Base-by-base conservation (phyloP, 2,113 vertebrate genomes). In the Oreochromis niloticus region DNA sequence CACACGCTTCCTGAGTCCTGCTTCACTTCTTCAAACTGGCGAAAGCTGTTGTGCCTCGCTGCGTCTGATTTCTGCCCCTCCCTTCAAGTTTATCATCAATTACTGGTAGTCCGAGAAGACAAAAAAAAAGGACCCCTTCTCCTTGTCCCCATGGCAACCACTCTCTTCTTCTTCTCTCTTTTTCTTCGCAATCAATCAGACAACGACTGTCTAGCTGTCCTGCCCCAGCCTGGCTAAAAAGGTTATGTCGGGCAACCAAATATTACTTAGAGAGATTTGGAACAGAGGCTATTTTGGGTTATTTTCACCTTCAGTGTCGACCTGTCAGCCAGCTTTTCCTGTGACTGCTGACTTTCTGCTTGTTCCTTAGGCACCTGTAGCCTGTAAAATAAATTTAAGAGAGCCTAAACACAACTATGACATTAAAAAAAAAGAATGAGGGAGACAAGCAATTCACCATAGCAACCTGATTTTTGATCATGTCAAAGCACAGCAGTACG, bases 141-240 rank as follows among this genome's bases (percentile, higher is more conserved):
- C 56, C 43, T 85, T 22, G 43, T 95, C 79, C 91, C 94, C 91
- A 95, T 95, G 89, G 94, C 89, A 94, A 95, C 95, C 17, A 24
- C 54, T 91, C 79, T 93, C 85, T 87, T 92, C 46, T 52, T 86
- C 85, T 73, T 73, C 68, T 46, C 8, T 85, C 79, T 55, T 61
- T 61, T 90, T 86, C 71, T 71, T 59, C 19, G 55, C 92, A 85
- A 93, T 94, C 94, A 92, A 92, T 95, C 91, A 91, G 83, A 81
- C 81, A 54, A 30, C 1, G 30, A 87, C 82, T 84, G 82, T 86
- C 81, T 61, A 9, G 90, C 73, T 88, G 91, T 83, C 84, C 87
- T 87, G 86, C 48, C 79, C 81, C 78, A 55, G 89, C 30, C 80
- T 1, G 34, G 73, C 54, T 84, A 39, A 80, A 89, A 75, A 82